Conservation (phyloP, 2,888 invertebrate genomes). For the Watsonalla binaria region DNA sequence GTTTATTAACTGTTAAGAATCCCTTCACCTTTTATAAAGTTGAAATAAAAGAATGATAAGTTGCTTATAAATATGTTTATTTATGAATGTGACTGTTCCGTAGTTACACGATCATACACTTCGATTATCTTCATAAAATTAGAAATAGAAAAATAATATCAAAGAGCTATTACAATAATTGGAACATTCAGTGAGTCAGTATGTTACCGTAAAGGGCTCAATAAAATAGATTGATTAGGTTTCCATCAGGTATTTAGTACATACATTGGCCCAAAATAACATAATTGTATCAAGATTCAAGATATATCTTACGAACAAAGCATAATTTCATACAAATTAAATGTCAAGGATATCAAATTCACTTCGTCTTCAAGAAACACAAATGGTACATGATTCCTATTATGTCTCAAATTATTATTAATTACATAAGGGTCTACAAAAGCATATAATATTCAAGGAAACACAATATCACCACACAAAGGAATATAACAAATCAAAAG, state of each 20-base stretch:
- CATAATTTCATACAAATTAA: constrained; percentile 34
- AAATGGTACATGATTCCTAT: constrained; percentile 51
- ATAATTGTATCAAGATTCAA: not conserved
- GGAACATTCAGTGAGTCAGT: constrained; percentile 67
- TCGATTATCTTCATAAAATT: constrained; percentile 74
- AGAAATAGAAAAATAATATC: constrained; percentile 79
- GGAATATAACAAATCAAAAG: constrained; percentile 40
- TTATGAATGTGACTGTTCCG: constrained; percentile 71
- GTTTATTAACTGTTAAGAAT: not conserved
- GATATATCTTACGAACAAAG: constrained; percentile 39
- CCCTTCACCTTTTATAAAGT: not conserved
- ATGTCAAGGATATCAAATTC: constrained; percentile 45
- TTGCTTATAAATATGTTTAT: constrained; percentile 75
- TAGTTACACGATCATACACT: constrained; percentile 70
- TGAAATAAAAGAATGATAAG: constrained; percentile 51
- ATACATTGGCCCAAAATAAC: constrained; percentile 22
- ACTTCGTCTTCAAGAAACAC: constrained; percentile 51
- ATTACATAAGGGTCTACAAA: constrained; percentile 55
- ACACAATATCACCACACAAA: constrained; percentile 69
- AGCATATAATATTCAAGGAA: constrained; percentile 51
- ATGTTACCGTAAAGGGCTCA: constrained; percentile 26
- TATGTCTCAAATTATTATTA: constrained; percentile 67
- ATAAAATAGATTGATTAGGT: constrained; percentile 25
- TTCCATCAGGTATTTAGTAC: constrained; percentile 31
- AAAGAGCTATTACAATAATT: constrained; percentile 69